A percentile compares a stretch with the other conserved stretches of the same genome.
phyloP scores from a whole-genome alignment of 2,797 vertebrate species.

The Lacerta agilis region DNA sequence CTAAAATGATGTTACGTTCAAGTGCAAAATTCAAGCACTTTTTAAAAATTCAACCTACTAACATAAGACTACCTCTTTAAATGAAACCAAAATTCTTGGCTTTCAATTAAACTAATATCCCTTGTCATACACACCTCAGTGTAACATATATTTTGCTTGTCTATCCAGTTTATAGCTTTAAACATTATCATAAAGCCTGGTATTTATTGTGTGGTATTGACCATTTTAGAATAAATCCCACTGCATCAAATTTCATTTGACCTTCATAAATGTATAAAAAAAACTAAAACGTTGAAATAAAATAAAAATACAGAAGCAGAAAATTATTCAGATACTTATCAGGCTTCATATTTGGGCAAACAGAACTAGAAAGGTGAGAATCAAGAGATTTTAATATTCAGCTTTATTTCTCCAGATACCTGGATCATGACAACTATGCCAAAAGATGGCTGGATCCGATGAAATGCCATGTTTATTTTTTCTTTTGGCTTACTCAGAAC shows the following conservation, averaged over 20 bases:
- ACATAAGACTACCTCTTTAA: not conserved
- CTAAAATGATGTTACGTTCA: not conserved
- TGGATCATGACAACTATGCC: slow-evolving; percentile 22
- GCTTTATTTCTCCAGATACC: slow-evolving; percentile 58
- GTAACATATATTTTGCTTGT: slow-evolving; percentile 75
- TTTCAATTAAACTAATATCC: slow-evolving; percentile 77
- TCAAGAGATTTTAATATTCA: slow-evolving; percentile 59
- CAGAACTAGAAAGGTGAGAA: slow-evolving; percentile 58
- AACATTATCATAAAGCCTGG: slow-evolving; percentile 64
- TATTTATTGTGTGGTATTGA: slow-evolving; percentile 75
- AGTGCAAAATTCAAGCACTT: slow-evolving; percentile 45
- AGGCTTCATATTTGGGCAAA: slow-evolving; percentile 54
- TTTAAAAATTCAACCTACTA: slow-evolving; percentile 46
- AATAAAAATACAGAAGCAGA: slow-evolving; percentile 58
- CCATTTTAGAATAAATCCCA: slow-evolving; percentile 73
- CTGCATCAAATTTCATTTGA: slow-evolving; percentile 76
- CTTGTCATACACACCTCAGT: slow-evolving; percentile 71
- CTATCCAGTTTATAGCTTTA: slow-evolving; percentile 75
- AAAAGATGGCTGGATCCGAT: slow-evolving; percentile 40
- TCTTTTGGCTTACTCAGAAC: slow-evolving; percentile 31
- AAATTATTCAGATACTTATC: slow-evolving; percentile 51
- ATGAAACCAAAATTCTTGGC: slow-evolving; percentile 56
- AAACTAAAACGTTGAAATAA: slow-evolving; percentile 50
- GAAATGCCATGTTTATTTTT: slow-evolving; percentile 40
- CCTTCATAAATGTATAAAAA: slow-evolving; percentile 69